Base-by-base conservation (phyloP, 2,888 invertebrate genomes). In the Drosophila meridionalis region DNA sequence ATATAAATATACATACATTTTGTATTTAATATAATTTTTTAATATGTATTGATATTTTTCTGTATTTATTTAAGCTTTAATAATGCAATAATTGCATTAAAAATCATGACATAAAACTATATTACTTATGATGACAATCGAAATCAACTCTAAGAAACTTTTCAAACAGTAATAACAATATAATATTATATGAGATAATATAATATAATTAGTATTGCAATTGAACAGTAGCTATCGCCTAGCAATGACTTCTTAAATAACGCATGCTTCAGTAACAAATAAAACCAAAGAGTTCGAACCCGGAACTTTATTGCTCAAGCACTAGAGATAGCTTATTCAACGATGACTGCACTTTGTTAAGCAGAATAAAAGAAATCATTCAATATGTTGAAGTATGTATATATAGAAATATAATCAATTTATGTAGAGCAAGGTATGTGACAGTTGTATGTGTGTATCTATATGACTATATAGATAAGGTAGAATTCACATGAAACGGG, bases 281-380 rank as follows among this genome's bases (percentile, higher is more conserved):
- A 12, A 26, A 52, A 20, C 12, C 0, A 12, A 52, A 20, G 2
- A 34, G 20, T 12, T 34, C 52, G 34, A 20, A 34, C 52, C 34
- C 34, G 52, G 52, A 52, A 52, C 20, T 12, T 20, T 52, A 12
- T 3, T 34, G 6, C 3, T 20, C 34, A 50, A n/a, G 20, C 20
- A 52, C 50, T 52, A 52, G 50, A 52, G 50, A 34, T 52, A 52
- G 34, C 34, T 11, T 20, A 34, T 11, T 52, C 50, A 20, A 32
- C 50, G n/a, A n/a, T 50, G 50, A 50, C 50, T 52, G 32, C 50
- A 34, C 5, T 34, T 52, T 34, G 34, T 52, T 20, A 32, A 20
- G 0, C 32, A 11, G 20, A 20, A 52, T 52, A 34, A 6, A 34
- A 26, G 52, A 52, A 52, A 26, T 36, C 52, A 36, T 20, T 34